Conservation (phyloP, 2,113 vertebrate species). For the Lamprotornis superbus region DNA sequence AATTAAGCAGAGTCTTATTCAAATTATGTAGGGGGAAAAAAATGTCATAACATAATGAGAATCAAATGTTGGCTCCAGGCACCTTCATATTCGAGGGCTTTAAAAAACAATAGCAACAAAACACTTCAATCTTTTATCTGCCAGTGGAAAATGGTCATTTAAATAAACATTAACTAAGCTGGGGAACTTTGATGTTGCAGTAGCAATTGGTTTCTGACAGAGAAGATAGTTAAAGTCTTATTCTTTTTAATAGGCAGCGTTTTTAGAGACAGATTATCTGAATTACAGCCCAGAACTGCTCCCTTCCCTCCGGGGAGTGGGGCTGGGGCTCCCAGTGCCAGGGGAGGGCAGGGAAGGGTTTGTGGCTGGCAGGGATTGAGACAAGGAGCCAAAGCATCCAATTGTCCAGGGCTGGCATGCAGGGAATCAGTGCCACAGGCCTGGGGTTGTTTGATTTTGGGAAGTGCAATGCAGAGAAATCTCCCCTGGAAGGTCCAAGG, state of each 20-base stretch:
- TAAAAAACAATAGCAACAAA: slow-evolving; percentile 47
- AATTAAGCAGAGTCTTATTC: slow-evolving; percentile 65
- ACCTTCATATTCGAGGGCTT: slow-evolving; percentile 18
- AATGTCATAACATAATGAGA: slow-evolving; percentile 64
- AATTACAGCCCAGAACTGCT: background rate
- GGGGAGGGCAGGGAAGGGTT: background rate
- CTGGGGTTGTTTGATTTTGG: rapidly evolving
- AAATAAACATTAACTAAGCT: slow-evolving; percentile 39
- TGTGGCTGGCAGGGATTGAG: background rate
- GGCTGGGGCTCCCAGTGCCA: background rate
- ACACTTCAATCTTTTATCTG: slow-evolving; percentile 25
- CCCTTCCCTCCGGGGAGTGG: background rate
- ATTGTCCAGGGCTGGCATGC: rapidly evolving
- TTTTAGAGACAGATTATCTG: background rate
- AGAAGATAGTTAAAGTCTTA: background rate
- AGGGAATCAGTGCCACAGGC: background rate
- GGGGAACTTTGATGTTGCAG: background rate
- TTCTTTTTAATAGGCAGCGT: background rate
- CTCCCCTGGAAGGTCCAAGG: rapidly evolving
- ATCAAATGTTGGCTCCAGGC: slow-evolving; percentile 52
- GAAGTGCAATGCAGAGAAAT: rapidly evolving
- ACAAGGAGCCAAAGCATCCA: rapidly evolving
- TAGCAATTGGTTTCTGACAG: slow-evolving; percentile 8
- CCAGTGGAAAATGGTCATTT: slow-evolving; percentile 12
- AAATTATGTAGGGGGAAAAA: slow-evolving; percentile 55